These are phyloP conservation scores for Ascidia mentula DNA, from an alignment of 23 tunicate genomes.

Conservation along the genomic window DNA sequence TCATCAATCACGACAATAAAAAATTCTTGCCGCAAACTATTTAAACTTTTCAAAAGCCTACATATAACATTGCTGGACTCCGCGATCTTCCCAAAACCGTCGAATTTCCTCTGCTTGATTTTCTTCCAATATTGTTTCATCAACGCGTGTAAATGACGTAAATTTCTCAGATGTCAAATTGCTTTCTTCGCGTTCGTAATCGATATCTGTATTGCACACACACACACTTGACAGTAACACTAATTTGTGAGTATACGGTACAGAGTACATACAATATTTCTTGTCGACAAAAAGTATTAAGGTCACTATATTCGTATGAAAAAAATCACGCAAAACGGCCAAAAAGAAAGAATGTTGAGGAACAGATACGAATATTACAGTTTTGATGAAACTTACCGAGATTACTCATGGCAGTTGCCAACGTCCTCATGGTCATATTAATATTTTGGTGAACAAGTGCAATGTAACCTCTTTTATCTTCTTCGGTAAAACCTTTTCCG, in stretches of 20 bases:
- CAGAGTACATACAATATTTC: no score
- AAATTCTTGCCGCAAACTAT: no score
- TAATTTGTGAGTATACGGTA: no score
- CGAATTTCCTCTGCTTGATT: constrained; percentile 25
- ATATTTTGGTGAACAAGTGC: constrained; percentile 66
- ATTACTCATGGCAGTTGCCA: constrained; percentile 73
- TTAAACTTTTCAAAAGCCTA: constrained; percentile 18
- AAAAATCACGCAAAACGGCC: no score
- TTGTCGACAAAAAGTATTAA: no score
- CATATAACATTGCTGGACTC: constrained; percentile 74
- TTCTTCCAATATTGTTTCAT: constrained; percentile 8
- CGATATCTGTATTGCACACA: constrained; percentile 31
- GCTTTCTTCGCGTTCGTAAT: constrained; percentile 47
- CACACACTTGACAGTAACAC: no score
- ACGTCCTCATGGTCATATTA: constrained; percentile 45
- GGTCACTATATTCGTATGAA: no score
- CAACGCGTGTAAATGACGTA: constrained; percentile 24
- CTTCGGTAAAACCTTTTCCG: constrained; percentile 79
- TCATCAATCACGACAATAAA: neutral
- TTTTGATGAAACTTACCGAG: constrained; percentile 54
- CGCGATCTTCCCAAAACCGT: constrained; percentile 76
- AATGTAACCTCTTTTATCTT: constrained; percentile 51
- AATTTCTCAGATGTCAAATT: constrained; percentile 31
- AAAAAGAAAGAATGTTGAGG: no score
- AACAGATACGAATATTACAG: no score